These are phyloP conservation scores for Amblyjoppa proteus DNA, from an alignment of 2,888 invertebrate genomes.

Conservation along the genomic window DNA sequence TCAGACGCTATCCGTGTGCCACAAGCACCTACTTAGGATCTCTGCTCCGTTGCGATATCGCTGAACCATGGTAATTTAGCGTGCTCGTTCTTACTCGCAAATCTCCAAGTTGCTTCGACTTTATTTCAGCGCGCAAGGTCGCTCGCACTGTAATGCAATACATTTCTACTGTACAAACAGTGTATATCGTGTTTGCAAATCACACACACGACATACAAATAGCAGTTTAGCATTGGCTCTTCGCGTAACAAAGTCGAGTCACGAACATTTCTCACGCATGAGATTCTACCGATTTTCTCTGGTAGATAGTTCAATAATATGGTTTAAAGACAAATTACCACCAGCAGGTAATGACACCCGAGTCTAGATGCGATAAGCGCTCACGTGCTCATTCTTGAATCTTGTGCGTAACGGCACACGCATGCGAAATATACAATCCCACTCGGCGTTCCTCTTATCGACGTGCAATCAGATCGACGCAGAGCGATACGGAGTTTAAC, in stretches of 20 bases:
- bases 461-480: neutral
- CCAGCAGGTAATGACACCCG: neutral
- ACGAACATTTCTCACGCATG: conserved; percentile 65
- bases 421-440: neutral
- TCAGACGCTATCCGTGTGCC: conserved; percentile 44
- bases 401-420: conserved; percentile 3
- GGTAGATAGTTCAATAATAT: conserved; percentile 2
- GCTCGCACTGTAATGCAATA: conserved; percentile 10
- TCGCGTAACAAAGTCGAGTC: conserved; percentile 60
- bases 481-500: neutral
- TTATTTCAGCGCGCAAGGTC: conserved; percentile 7
- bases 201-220: conserved; percentile 59
- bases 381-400: neutral
- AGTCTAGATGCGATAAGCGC: neutral
- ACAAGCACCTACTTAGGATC: conserved; percentile 67
- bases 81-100: conserved; percentile 46
- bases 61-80: conserved; percentile 69
- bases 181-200: conserved; percentile 41
- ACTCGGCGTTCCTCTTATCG: neutral
- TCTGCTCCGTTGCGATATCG: conserved; percentile 64
- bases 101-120: conserved; percentile 21
- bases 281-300: conserved; percentile 22
- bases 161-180: conserved; percentile 4
- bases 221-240: conserved; percentile 45
- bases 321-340: neutral